Evolutionary conservation across 1,140 invertebrate genomes (phyloP), one percentile per base, ranked within the genome.

Genomic region (Sycobia sp.): DNA sequence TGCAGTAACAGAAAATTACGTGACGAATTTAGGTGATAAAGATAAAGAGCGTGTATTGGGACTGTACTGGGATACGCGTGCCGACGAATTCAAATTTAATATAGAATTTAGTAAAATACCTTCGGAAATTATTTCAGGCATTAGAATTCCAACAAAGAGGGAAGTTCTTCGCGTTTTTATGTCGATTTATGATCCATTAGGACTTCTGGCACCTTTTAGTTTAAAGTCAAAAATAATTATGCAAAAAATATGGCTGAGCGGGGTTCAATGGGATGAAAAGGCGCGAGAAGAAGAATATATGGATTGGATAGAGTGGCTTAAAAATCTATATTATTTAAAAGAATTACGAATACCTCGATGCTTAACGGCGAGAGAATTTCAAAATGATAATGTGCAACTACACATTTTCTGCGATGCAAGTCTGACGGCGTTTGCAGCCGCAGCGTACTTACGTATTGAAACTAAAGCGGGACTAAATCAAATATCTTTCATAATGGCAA

Each of bases 181-280:
- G 65, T 55, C 67, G 18, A 65, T 78, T 29, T 81, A 70, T 64
- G 77, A 81, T 54, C 70, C 76, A 1, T 66, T 76, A 8, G 76
- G 76, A 18, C 72, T 76, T 50, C 25, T 80, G 14, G 60, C 73
- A 11, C 75, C 76, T 10, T 71, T 75, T 43, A 63, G 54, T 10
- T 72, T 80, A 29, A 71, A 67, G 57, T 41, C 64, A 27, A 80
- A 77, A 72, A 73, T 77, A 14, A 39, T 80, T 2, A 49, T 82
- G 1, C 77, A 80, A 67, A 54, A 73, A 11, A 63, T 76, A 16
- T 76, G 74, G 70, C 11, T 7, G 10, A 38, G 36, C 14, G 41
- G 36, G 7, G 41, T 58, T 20, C 1, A n/a, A 8, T 65, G 55
- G 62, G 62, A 65, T 22, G 16, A 38, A 5, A 2, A 38, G n/a